Conservation (phyloP, 1,140 invertebrate genomes). For the Drosophila leontia region DNA sequence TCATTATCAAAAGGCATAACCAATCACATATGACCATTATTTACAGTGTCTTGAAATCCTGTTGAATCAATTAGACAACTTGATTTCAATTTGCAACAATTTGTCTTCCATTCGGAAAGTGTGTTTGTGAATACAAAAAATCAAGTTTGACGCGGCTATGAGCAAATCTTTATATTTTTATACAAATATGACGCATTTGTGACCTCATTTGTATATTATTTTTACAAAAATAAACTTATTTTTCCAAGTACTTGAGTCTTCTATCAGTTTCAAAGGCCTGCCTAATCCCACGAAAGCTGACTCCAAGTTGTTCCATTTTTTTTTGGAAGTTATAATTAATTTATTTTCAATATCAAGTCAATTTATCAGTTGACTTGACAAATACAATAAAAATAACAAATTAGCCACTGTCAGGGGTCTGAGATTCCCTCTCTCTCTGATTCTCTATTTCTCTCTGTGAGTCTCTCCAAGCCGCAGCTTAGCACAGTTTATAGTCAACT, state of each 20-base stretch:
- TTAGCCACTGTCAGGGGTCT: slow-evolving; percentile 27
- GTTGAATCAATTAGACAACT: slow-evolving; percentile 37
- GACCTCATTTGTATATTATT: slow-evolving; percentile 40
- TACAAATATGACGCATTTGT: slow-evolving; percentile 38
- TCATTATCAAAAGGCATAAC: slow-evolving; percentile 20
- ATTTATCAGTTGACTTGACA: slow-evolving; percentile 83
- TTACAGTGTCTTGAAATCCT: slow-evolving; percentile 7
- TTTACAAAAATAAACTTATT: neutral
- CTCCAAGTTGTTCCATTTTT: slow-evolving; percentile 56
- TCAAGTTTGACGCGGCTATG: neutral
- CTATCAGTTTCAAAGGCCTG: slow-evolving; percentile 17
- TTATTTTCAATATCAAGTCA: slow-evolving; percentile 82
- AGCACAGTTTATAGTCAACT: slow-evolving; percentile 56
- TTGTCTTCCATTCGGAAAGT: slow-evolving; percentile 16
- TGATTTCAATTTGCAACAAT: slow-evolving; percentile 42
- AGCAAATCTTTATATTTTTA: slow-evolving; percentile 11
- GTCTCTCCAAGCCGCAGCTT: slow-evolving; percentile 20
- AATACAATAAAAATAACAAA: slow-evolving; percentile 77
- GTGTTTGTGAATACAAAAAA: slow-evolving; percentile 6
- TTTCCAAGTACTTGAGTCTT: slow-evolving; percentile 21
- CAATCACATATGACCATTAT: neutral
- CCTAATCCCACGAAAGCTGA: slow-evolving; percentile 31
- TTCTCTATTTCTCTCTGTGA: neutral
- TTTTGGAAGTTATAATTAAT: slow-evolving; percentile 71
- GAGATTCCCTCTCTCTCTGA: neutral